Evolutionary conservation across 2,113 vertebrate species (phyloP).

Genomic region (Deroptyus accipitrinus): DNA sequence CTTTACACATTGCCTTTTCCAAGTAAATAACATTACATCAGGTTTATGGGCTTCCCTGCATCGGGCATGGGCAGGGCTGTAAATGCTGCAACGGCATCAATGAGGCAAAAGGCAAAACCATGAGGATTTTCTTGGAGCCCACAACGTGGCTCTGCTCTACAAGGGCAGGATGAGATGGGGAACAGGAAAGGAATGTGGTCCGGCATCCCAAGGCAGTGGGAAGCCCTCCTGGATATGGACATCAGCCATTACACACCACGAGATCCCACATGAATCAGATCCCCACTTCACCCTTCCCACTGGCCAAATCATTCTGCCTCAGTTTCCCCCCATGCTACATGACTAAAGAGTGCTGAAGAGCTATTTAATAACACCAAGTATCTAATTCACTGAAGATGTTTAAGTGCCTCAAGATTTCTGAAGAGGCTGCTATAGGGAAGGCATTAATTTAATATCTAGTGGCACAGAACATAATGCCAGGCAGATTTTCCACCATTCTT

Average conservation of each 20-base stretch:
- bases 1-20: slow-evolving; percentile 46
- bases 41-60: slow-evolving; percentile 3
- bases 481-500: slow-evolving; percentile 47
- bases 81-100: background rate
- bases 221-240: background rate
- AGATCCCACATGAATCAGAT: rapidly evolving
- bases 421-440: slow-evolving; percentile 26
- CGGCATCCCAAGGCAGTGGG: background rate
- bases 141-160: background rate
- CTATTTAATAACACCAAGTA: background rate
- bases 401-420: slow-evolving; percentile 31
- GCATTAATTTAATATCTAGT: slow-evolving; percentile 48
- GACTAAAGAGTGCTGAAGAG: background rate
- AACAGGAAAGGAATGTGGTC: rapidly evolving
- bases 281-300: background rate
- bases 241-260: rapidly evolving
- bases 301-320: background rate
- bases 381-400: background rate
- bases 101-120: background rate
- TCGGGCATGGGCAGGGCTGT: background rate
- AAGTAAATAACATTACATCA: slow-evolving; percentile 35
- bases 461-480: background rate
- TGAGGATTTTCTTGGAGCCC: background rate
- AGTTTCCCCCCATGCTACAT: background rate
- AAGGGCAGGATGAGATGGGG: rapidly evolving